Base-by-base conservation (phyloP, 2,888 invertebrate species). In the Drosophila histrio region DNA sequence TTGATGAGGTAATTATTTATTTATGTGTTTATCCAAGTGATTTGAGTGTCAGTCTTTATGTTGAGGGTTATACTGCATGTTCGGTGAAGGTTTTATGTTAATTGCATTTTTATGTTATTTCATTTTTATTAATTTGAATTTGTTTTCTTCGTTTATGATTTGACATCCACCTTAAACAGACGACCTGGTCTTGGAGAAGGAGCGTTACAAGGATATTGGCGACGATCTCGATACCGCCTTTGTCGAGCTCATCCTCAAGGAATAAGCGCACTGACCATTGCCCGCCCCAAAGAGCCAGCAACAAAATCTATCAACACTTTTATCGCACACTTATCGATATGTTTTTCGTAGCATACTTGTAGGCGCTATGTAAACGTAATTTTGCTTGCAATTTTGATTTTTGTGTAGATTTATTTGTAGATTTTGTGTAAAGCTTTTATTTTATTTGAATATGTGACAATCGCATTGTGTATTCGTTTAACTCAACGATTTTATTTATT, bases 121-220 rank as follows among this genome's bases (percentile, higher is more conserved):
- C 1, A 44, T 62, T 72, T 79, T 69, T 68, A 74, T 76, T 76
- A 83, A 79, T 67, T 79, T 75, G 2, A 28, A 34, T 71, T n/a
- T 44, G 11, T 79, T 60, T 36, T 59, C 32, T 78, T 52, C 62
- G 54, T 28, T 72, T 74, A 66, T 79, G 50, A 68, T 81, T 84
- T 84, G 36, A 41, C 39, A 28, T 36, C 39, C 8, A 50, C 24
- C 36, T 0, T 11, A 9, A 58, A 65, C 76, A 97, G 97, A 97
- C 95, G 97, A 97, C 92, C 95, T 97, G 92, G 97, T 97, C 91
- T 95, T 96, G 93, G 97, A 97, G 93, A 99, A 99, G 95, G 99
- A 99, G 94, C 98, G 98, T 93, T 99, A 98, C 98, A 99, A 99
- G 95, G 96, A 97, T 94, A 99, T 99, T 94, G 98, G 98, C 94